These are phyloP conservation scores for Myotis brandtii DNA, from an alignment of 2,113 vertebrate genomes.

Conservation along the genomic window DNA sequence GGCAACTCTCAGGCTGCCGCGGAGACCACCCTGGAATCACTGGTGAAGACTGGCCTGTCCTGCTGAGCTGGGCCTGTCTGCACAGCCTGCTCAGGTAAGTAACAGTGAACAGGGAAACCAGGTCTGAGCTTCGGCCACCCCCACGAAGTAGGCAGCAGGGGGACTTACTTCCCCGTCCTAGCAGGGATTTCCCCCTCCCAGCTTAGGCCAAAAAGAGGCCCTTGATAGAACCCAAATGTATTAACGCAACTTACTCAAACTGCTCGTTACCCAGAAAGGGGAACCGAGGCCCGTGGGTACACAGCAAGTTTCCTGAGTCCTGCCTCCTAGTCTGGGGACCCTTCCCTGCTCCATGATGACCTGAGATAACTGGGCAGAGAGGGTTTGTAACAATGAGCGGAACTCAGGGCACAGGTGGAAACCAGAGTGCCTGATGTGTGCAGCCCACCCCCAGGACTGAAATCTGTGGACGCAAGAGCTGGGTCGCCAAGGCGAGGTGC, in stretches of 20 bases:
- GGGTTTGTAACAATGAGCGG: neutral
- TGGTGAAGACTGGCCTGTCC: slow-evolving; percentile 73
- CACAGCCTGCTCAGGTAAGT: slow-evolving; percentile 76
- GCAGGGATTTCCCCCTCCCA: neutral
- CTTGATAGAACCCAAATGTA: neutral
- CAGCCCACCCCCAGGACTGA: neutral
- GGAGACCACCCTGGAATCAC: slow-evolving; percentile 79
- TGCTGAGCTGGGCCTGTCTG: slow-evolving; percentile 77
- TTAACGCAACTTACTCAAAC: neutral
- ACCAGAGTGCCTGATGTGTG: neutral
- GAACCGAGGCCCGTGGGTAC: neutral
- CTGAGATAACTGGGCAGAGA: slow-evolving; percentile 23
- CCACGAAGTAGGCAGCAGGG: neutral
- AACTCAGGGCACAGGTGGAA: slow-evolving; percentile 24
- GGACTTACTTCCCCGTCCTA: neutral
- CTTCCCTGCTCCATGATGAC: neutral
- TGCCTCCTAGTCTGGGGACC: neutral
- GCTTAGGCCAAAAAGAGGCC: neutral
- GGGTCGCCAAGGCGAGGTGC: neutral
- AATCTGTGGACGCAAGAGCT: slow-evolving; percentile 20
- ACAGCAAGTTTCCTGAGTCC: neutral
- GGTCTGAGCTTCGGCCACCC: neutral
- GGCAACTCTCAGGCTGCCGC: slow-evolving; percentile 70
- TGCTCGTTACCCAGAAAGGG: slow-evolving; percentile 16
- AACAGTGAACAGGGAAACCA: neutral